Base-by-base conservation (phyloP, 2,797 vertebrate genomes). In the Characodon lateralis region DNA sequence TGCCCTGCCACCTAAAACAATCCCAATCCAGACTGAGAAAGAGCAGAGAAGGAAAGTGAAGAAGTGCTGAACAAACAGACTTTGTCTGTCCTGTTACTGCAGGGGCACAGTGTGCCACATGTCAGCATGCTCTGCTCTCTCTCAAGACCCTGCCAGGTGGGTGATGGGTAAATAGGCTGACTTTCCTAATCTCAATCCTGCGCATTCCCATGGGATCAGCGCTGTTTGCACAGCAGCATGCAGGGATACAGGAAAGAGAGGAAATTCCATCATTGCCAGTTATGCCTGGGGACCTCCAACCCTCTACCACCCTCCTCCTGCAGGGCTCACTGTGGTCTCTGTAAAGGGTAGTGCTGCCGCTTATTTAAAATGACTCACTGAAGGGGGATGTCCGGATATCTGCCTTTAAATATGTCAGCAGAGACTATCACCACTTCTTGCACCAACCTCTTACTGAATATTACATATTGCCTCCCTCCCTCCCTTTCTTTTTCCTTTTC, bases 211-310 rank as follows among this genome's bases (percentile, higher is more conserved):
- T 72, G 87, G 90, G 91, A 92, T 79, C 76, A 83, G 75, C 84
- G 2, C 46, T 93, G 91, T 93, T 92, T 95, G 89, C 83, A 91
- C 89, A 90, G 90, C 91, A 88, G 85, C 81, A 82, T 46, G 13
- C 86, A 81, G 89, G 85, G 90, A 83, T 89, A 91, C 91, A 92
- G 88, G 91, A 95, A 94, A 93, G 83, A 92, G 88, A 94, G 91
- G 85, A 91, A 91, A 92, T 91, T 93, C 92, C 91, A 91, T 63
- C 83, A 87, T 84, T 87, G 80, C 86, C 84, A 94, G 82, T 83
- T 75, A 78, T 77, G 70, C 84, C 82, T 55, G 39, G 72, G 82
- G 81, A 77, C 69, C 70, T 28, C 2, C 43, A 26, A 39, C 39
- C 41, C 79, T 53, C 39, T 66, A 70, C 69, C 46, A 12, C 22